Evolutionary conservation across 2,888 invertebrate genomes (phyloP).

Genomic region (Tenodera sinensis): DNA sequence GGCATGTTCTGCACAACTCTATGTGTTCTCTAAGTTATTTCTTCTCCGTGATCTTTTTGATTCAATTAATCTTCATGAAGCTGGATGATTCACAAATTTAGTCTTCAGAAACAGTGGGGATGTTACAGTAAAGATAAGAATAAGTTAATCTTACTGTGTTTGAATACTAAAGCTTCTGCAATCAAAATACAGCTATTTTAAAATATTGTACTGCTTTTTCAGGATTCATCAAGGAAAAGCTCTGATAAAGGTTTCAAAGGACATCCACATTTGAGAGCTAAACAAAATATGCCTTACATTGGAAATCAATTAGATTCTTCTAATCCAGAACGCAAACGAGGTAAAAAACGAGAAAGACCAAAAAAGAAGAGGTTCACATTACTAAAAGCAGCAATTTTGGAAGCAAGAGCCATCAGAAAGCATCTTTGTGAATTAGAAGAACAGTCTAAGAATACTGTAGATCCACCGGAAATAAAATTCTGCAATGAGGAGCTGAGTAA

Average conservation of each 20-base stretch:
- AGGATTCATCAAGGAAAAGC: not conserved
- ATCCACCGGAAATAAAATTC: not conserved
- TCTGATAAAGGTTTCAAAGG: not conserved
- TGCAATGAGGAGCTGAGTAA: not conserved
- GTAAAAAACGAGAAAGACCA: conserved; percentile 17
- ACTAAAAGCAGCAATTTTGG: conserved; percentile 3
- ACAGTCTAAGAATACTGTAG: not conserved
- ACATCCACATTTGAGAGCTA: not conserved
- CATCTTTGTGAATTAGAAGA: not conserved
- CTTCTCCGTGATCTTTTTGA: no score
- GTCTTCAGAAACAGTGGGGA: no score
- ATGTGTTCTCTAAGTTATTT: no score
- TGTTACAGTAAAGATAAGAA: no score
- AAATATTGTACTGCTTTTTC: not conserved
- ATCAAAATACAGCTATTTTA: no score
- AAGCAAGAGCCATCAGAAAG: not conserved
- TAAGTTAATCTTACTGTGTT: no score
- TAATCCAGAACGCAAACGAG: conserved; percentile 22
- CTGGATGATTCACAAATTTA: no score
- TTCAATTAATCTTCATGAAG: no score
- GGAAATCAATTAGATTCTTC: conserved; percentile 22
- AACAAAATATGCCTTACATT: not conserved
- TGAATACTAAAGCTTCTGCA: no score
- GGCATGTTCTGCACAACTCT: no score
- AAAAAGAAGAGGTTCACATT: conserved; percentile 29